A percentile compares a stretch with the other conserved stretches of the same genome.
Evolutionary conservation across 2,113 vertebrate species (phyloP).

Genomic region (Castor canadensis): DNA sequence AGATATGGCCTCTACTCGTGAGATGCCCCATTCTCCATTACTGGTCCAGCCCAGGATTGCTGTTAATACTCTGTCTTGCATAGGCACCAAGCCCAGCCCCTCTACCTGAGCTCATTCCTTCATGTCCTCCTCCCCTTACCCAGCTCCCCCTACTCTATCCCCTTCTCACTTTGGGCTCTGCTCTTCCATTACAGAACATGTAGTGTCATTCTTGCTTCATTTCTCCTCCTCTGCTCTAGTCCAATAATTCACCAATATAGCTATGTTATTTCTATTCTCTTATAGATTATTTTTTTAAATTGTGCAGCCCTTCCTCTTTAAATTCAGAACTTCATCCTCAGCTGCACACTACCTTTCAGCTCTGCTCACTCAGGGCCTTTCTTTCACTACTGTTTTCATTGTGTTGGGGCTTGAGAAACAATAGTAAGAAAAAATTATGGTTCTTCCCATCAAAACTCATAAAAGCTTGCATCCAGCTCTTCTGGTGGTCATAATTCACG

Average conservation of each 20-base stretch:
- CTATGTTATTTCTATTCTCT: not conserved
- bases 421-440: not conserved
- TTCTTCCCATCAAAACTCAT: not conserved
- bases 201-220: not conserved
- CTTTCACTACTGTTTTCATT: too few relatives aligned
- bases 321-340: not conserved
- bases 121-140: fast-evolving
- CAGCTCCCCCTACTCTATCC: fast-evolving
- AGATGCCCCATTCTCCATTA: not conserved
- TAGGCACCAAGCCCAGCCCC: too few relatives aligned
- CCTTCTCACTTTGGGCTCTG: not conserved
- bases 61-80: fast-evolving
- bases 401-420: not conserved
- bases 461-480: fast-evolving
- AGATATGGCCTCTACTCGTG: not conserved
- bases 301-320: not conserved
- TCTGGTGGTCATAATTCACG: fast-evolving
- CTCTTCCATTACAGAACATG: not conserved
- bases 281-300: not conserved
- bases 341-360: not conserved
- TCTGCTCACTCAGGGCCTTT: not conserved
- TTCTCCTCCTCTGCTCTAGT: not conserved
- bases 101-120: fast-evolving
- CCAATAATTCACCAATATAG: not conserved
- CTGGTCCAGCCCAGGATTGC: fast-evolving